Base-by-base conservation (phyloP, 2,888 invertebrate species). In the Zygaena filipendulae region DNA sequence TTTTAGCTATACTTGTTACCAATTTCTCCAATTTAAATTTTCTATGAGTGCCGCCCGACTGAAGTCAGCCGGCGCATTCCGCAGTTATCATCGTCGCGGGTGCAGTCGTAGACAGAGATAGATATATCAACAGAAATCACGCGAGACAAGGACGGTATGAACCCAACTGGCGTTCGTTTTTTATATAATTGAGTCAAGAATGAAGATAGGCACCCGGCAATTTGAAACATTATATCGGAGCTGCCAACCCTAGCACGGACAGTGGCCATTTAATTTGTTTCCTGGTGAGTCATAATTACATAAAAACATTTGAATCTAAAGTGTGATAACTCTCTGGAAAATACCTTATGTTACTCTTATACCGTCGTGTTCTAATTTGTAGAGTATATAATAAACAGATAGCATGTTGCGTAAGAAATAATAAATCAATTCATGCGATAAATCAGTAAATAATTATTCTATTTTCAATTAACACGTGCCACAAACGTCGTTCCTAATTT, bases 61-160 rank as follows among this genome's bases (percentile, higher is more conserved):
- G 74, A 75, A 75, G 71, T 72, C 63, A 67, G 72, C 74, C 77
- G 79, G 64, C 72, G 49, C 75, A 77, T 79, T 77, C 75, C 72
- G 49, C 48, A 52, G 60, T 71, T 77, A 77, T 75, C 75, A 63
- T 56, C 59, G 53, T 49, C 62, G 68, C 69, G 51, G 57, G 60
- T 66, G 70, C 74, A 64, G 56, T 56, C 53, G 61, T 45, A 18
- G 53, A 72, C 44, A 49, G 58, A 46, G 72, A 71, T 42, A 36
- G 48, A 38, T 27, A 50, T 47, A 59, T 34, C 35, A 29, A 45
- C 47, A 36, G 53, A 58, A 58, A 58, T 61, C 46, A 52, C 40
- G 64, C 30, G 53, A 27, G 51, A 77, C 52, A 67, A 53, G 53
- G 74, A 72, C 45, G 44, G 54, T 30, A 42, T 38, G 46, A 47